Evolutionary conservation across 2,113 vertebrate species (phyloP), one percentile per base, ranked within the genome.

Genomic region (Meles meles): DNA sequence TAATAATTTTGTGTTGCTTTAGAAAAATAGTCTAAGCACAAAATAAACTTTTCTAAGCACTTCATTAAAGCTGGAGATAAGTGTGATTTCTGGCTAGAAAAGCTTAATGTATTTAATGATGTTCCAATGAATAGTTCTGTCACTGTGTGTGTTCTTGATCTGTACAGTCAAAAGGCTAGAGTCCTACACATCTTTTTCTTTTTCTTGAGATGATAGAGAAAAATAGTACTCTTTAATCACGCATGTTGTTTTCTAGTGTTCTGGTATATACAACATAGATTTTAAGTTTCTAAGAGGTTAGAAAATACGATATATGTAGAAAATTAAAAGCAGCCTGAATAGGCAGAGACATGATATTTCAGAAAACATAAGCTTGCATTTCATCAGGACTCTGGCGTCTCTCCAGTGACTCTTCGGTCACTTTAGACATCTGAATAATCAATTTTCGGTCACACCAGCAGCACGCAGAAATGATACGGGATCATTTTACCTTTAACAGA

Each of bases 21-120:
- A 97, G 96, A 86, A 97, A 96, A 96, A 87, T 88, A 84, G 59
- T 52, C n/a, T 88, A 87, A 97, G 96, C 83, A 94, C 47, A 77
- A 97, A 97, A 97, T 97, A 97, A 96, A 97, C 65, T 96, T 98
- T 96, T 97, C 49, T 88, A 97, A 98, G 76, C 42, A 93, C 88
- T 97, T 97, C 86, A 93, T 9, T 91, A 72, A 93, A 82, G 15
- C 59, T 59, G 55, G 90, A 93, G 63, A 93, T 20, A 37, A 77
- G 44, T 96, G 21, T 93, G 79, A 71, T 96, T 97, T 96, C 57
- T 93, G 12, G 77, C 79, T 86, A 88, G 67, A 85, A 88, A 49
- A 88, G 59, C 10, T 61, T 82, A 69, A 61, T 67, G 15, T 89
- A 52, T 80, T 93, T 93, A 90, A 39, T 7, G 49, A 1, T 96